Evolutionary conservation across 2,888 invertebrate species (phyloP).

Genomic region (Drosophila trichaetosa): DNA sequence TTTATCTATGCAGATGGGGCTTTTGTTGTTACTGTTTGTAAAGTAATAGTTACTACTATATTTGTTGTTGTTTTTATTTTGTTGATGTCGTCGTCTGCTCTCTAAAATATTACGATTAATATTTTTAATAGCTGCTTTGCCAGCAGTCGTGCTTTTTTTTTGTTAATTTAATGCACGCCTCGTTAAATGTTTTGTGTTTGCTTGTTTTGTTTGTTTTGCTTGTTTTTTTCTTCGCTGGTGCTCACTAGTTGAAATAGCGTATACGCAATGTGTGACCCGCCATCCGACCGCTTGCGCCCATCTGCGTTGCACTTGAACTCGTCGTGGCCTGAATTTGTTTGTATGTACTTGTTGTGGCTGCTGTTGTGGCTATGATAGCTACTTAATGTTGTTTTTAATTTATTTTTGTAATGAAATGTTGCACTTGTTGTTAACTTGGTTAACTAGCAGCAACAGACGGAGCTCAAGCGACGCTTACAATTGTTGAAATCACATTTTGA

Average conservation of each 20-base stretch:
- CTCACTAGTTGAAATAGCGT: slow-evolving; percentile 65
- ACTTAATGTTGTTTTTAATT: slow-evolving; percentile 33
- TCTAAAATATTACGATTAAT: slow-evolving; percentile 72
- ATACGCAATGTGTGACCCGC: slow-evolving; percentile 72
- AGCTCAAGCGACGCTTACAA: slow-evolving; percentile 23
- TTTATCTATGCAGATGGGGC: slow-evolving; percentile 69
- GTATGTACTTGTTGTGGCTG: slow-evolving; percentile 29
- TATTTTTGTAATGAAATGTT: slow-evolving; percentile 31
- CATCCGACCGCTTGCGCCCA: slow-evolving; percentile 22
- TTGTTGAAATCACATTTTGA: slow-evolving; percentile 27
- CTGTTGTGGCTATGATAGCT: slow-evolving; percentile 32
- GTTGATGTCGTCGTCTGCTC: slow-evolving; percentile 32
- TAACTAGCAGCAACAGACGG: slow-evolving; percentile 41
- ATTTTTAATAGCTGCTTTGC: slow-evolving; percentile 61
- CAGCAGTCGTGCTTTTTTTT: slow-evolving; percentile 8
- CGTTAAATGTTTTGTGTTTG: slow-evolving; percentile 70
- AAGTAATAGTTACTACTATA: slow-evolving; percentile 17
- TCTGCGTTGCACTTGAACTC: slow-evolving; percentile 67
- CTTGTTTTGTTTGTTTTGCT: background rate
- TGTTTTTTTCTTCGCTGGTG: slow-evolving; percentile 17
- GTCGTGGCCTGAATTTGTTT: slow-evolving; percentile 50
- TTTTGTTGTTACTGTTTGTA: slow-evolving; percentile 34
- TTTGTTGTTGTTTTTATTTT: slow-evolving; percentile 15
- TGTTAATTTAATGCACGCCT: slow-evolving; percentile 72
- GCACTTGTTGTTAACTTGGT: slow-evolving; percentile 71